Percentiles rank a stretch among this genome's conserved stretches.
Evolutionary conservation across 2,888 invertebrate species (phyloP).

Genomic region (Polyommatus icarus): DNA sequence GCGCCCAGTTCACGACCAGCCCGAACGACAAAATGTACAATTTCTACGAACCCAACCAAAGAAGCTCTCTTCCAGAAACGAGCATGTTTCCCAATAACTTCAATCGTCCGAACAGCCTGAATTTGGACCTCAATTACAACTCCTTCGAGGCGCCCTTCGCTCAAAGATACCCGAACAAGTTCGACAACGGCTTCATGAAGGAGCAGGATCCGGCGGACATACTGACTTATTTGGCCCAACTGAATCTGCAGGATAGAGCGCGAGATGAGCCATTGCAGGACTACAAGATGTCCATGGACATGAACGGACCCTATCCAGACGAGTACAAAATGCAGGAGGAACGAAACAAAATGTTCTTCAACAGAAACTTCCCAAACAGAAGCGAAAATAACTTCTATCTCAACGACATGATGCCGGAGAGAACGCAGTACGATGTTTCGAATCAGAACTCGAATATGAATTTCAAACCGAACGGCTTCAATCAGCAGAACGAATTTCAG

Average conservation of each 20-base stretch:
- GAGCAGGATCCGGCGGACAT: slow-evolving; percentile 63
- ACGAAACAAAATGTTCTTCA: slow-evolving; percentile 61
- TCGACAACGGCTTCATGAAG: slow-evolving; percentile 51
- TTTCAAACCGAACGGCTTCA: slow-evolving; percentile 66
- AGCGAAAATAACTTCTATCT: slow-evolving; percentile 54
- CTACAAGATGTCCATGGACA: slow-evolving; percentile 62
- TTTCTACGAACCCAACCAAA: slow-evolving; percentile 73
- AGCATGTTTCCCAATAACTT: slow-evolving; percentile 63
- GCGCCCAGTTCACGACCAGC: slow-evolving; percentile 68
- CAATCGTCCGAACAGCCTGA: slow-evolving; percentile 66
- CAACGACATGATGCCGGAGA: slow-evolving; percentile 64
- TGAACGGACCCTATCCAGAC: slow-evolving; percentile 63
- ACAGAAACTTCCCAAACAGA: slow-evolving; percentile 53
- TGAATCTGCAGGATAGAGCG: slow-evolving; percentile 60
- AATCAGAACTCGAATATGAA: slow-evolving; percentile 56
- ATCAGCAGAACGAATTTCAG: slow-evolving; percentile 62
- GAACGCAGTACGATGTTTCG: slow-evolving; percentile 62
- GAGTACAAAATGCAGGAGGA: slow-evolving; percentile 61
- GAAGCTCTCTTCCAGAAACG: slow-evolving; percentile 68
- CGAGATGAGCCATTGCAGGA: slow-evolving; percentile 60
- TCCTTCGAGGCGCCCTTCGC: slow-evolving; percentile 53
- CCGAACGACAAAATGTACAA: slow-evolving; percentile 68
- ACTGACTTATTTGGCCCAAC: slow-evolving; percentile 62
- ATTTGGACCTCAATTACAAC: slow-evolving; percentile 65
- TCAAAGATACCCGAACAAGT: slow-evolving; percentile 63